Percentiles rank a stretch among this genome's conserved stretches.
Evolutionary conservation across 2,888 invertebrate species (phyloP).

Genomic region (Mellilla xanthometata): DNA sequence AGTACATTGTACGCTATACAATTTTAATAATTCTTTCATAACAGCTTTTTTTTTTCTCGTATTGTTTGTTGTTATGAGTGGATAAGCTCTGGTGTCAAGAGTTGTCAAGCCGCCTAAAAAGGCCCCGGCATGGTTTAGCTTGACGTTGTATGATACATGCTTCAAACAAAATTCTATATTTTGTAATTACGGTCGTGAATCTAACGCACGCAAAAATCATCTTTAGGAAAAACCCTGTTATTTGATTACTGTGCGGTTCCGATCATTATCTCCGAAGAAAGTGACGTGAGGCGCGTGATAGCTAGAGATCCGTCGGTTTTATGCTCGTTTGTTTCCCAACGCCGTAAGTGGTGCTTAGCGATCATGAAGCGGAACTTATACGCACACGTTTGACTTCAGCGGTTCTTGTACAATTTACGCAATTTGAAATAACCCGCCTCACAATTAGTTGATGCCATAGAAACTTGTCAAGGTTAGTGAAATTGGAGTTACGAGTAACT

Average conservation of each 20-base stretch:
- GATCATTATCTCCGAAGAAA: constrained; percentile 35
- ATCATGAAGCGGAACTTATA: constrained; percentile 19
- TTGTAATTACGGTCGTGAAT: constrained; percentile 6
- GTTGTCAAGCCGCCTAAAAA: too few relatives aligned
- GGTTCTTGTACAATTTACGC: neutral
- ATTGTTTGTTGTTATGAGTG: too few relatives aligned
- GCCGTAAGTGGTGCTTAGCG: constrained; percentile 11
- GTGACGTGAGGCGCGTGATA: constrained; percentile 27
- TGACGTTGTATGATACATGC: too few relatives aligned
- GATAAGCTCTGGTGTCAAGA: too few relatives aligned
- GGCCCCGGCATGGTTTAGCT: too few relatives aligned
- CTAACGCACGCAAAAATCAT: neutral
- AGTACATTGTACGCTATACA: too few relatives aligned
- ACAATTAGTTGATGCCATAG: constrained; percentile 7
- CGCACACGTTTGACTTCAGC: neutral
- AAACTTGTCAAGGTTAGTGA: constrained; percentile 9
- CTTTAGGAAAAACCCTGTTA: constrained; percentile 18
- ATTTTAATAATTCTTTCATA: too few relatives aligned
- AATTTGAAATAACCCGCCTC: neutral
- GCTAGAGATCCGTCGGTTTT: constrained; percentile 24
- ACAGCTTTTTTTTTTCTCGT: too few relatives aligned
- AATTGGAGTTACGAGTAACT: constrained; percentile 15
- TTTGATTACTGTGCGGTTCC: constrained; percentile 25
- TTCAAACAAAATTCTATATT: neutral
- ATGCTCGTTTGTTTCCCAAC: constrained; percentile 19